Base-by-base conservation (phyloP, 2,888 invertebrate genomes). In the Parthenolecanium corni region DNA sequence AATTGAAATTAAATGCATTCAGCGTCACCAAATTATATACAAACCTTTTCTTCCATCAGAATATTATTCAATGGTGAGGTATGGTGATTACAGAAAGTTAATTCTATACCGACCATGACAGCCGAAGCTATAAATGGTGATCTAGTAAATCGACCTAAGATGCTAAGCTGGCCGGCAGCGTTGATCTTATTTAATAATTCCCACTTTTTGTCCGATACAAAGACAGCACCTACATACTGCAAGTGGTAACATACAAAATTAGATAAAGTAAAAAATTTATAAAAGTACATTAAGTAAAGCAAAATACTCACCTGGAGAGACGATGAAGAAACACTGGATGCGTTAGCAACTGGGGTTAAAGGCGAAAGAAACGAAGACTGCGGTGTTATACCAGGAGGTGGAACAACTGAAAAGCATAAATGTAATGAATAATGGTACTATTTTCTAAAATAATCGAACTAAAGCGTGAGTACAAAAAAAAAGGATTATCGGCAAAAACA, bases 111-210 rank as follows among this genome's bases (percentile, higher is more conserved):
- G 65, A 83, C 82, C 89, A 94, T 89, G 67, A 78, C 77, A 3
- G 83, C 78, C 9, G 90, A 90, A 75, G 83, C 87, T 57, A 94
- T 77, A 73, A 90, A 89, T 16, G 88, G 87, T 42, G 83, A 79
- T 68, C 93, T 80, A 0, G 85, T 81, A 76, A 86, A 93, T 67
- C 86, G 73, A 66, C 75, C 77, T 2, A 76, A 73, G 3, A 82
- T 77, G 64, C 78, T 76, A 57, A 89, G 74, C 0, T 89, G 89
- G 65, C 76, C 83, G 65, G 76, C 83, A 3, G 85, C 84, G 67
- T 77, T 76, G 66, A 89, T 82, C 74, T 85, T 85, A 67, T 85
- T 82, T 11, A 91, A 70, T 63, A 89, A 74, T 74, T 85, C 85
- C 38, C 74, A 72, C 53, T 77, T 75, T 67, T 79, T 80, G 18